Base-by-base conservation (phyloP, 2,797 vertebrate genomes). In the Syndactyla subalaris region DNA sequence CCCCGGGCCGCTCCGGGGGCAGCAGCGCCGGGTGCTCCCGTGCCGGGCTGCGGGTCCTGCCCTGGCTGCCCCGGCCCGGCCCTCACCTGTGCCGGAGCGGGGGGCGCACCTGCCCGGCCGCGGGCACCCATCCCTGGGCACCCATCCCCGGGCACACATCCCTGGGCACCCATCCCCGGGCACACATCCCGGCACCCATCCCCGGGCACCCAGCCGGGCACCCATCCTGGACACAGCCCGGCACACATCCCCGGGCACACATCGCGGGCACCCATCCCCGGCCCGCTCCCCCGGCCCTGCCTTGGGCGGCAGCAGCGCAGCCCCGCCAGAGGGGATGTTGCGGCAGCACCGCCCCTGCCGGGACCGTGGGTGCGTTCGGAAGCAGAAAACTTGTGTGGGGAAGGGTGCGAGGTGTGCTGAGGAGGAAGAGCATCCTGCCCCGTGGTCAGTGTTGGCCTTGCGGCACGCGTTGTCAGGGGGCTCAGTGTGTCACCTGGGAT, bases 321-420 rank as follows among this genome's bases (percentile, higher is more conserved):
- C 45, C 43, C 45, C 45, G 45, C 45, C 45, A 12, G 20, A 21
- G 45, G 45, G 45, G 45, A 39, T 32, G 36, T 12, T 30, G 27
- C 2, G 7, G 49, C 54, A 13, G 29, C 70, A 20, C 59, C 10
- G 3, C 0, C 7, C 38, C 68, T 58, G 15, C 26, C 2, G 3
- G 36, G 9, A 10, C n/a, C 57, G 7, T 1, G 5, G 63, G 32
- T 52, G 0, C 13, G 13, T 23, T 43, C 27, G 79, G 41, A 58
- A 34, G 36, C n/a, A 26, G 41, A 29, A 61, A 87, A 71, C 61
- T 81, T 63, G 58, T 8, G 20, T 61, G 4, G 30, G 1, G 10
- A 1, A 19, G 34, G 54, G 30, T 57, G 5, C 1, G 4, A 16
- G 38, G 68, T 2, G 2, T 13, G 26, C 24, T 43, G 43, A 8